Evolutionary conservation across 2,113 vertebrate genomes (phyloP).

Genomic region (Gavialis gangeticus): DNA sequence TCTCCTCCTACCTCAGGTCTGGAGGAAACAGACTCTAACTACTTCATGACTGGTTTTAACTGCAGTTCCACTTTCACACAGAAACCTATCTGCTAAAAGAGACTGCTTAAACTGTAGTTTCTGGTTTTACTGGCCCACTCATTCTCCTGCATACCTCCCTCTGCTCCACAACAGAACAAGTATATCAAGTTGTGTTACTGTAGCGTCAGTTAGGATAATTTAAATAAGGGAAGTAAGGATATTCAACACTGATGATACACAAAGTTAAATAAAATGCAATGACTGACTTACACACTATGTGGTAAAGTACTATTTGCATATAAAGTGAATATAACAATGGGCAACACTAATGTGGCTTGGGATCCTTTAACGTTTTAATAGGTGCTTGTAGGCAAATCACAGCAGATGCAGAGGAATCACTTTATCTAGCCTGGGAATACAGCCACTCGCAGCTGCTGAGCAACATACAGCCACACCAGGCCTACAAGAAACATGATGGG

Average conservation of each 20-base stretch:
- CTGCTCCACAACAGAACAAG: too few species aligned
- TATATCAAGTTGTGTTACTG: neutral
- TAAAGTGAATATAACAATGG: neutral
- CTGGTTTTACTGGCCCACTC: conserved; percentile 26
- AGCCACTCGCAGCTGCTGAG: neutral
- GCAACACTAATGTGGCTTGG: fast-evolving
- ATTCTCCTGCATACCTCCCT: too few species aligned
- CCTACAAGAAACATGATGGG: neutral
- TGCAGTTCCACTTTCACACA: conserved; percentile 52
- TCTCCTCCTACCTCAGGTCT: conserved; percentile 21
- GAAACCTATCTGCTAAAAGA: conserved; percentile 49
- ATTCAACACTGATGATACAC: neutral
- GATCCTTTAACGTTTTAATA: neutral
- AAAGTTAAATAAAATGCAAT: neutral
- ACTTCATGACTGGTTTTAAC: conserved; percentile 62
- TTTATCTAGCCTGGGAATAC: neutral
- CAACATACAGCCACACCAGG: neutral
- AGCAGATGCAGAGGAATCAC: neutral
- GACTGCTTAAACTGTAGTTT: conserved; percentile 21
- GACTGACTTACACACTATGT: neutral
- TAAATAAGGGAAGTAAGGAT: neutral
- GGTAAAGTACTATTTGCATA: neutral
- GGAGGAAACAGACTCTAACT: conserved; percentile 47
- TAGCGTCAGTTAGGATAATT: neutral
- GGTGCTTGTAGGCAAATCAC: too few species aligned